Evolutionary conservation across 2,797 vertebrate species (phyloP), one percentile per base, ranked within the genome.

Genomic region (Cossypha polioptera): DNA sequence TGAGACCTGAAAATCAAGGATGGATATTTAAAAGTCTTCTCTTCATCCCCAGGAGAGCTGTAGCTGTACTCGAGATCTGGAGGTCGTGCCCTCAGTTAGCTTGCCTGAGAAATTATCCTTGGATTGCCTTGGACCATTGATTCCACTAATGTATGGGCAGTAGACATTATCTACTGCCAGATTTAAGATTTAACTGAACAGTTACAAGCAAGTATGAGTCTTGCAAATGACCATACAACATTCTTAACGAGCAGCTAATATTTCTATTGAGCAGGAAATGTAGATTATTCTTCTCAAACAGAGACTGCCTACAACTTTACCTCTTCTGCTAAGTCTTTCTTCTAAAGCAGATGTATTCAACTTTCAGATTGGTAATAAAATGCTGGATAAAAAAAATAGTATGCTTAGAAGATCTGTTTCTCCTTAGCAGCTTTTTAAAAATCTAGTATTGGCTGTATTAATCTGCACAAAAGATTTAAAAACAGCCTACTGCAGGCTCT

Each of bases 61-160:
- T 85, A 76, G 74, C 59, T 76, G 55, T 50, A 62, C 85, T 78
- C 84, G 78, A 96, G 74, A 75, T 94, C 47, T 74, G 42, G 63
- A 86, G 92, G 84, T 95, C 88, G 47, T 59, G 93, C 65, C 53
- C 63, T 97, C 75, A 77, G 87, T 96, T 95, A 94, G 84, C 96
- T 91, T 88, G 77, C 68, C 83, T 96, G 85, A 96, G 93, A 97
- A 96, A 95, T 96, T 95, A 96, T 78, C 88, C 90, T 86, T 96
- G 84, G 55, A 91, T 96, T 96, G 91, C 87, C 91, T 86, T 81
- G 92, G 76, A 83, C 92, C 86, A 96, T 82, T 96, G 94, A 94
- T 95, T 96, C 79, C 85, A 85, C 78, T 95, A 93, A 97, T 94
- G 68, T 67, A 68, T 71, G 65, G 86, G 18, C 82, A 91, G 79